phyloP scores from a whole-genome alignment of 2,888 invertebrate genomes.

The Carterocephalus palaemon region DNA sequence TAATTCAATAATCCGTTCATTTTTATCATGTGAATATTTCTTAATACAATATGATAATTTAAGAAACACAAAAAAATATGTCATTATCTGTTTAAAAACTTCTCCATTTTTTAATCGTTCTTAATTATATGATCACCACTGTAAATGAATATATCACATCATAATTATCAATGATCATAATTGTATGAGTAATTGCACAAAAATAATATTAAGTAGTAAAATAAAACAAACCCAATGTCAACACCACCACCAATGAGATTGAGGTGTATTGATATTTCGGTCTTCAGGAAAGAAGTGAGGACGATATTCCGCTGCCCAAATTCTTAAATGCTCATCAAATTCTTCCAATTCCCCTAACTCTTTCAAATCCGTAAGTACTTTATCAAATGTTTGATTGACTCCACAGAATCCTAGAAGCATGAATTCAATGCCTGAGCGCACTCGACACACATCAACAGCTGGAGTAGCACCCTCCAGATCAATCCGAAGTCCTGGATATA shows the following conservation, averaged over 20 bases:
- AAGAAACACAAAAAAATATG: too few species aligned
- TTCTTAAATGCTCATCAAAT: conserved; percentile 30
- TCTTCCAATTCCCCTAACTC: conserved; percentile 33
- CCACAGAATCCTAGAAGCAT: background rate
- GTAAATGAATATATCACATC: too few species aligned
- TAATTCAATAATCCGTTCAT: too few species aligned
- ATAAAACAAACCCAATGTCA: too few species aligned
- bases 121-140: too few species aligned
- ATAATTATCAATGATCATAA: too few species aligned
- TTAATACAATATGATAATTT: too few species aligned
- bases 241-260: conserved; percentile 36
- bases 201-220: too few species aligned
- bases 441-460: conserved; percentile 18
- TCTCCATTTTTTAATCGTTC: too few species aligned
- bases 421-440: conserved; percentile 9
- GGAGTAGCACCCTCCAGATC: conserved; percentile 30
- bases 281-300: conserved; percentile 31
- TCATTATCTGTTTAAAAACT: too few species aligned
- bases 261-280: conserved; percentile 18
- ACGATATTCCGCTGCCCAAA: conserved; percentile 33
- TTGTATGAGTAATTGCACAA: too few species aligned
- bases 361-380: conserved; percentile 27
- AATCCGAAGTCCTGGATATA: conserved; percentile 31
- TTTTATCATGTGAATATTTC: too few species aligned
- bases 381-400: conserved; percentile 10